Evolutionary conservation across 2,113 vertebrate species (phyloP).

Genomic region (Solea senegalensis): DNA sequence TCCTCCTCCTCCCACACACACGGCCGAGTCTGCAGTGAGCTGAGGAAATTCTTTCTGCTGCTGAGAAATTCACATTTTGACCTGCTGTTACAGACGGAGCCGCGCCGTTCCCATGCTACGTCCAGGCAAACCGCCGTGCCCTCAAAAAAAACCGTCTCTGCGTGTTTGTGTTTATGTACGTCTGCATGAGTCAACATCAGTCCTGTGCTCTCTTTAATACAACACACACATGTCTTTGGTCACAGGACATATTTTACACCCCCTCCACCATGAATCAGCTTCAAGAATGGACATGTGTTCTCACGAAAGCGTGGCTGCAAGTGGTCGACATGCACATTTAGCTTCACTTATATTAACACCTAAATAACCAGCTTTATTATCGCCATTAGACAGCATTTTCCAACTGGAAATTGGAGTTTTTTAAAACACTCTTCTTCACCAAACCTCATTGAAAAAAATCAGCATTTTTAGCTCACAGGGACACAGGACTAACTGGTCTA

Average conservation of each 20-base stretch:
- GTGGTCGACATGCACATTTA: too few relatives aligned
- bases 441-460: too few relatives aligned
- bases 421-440: too few relatives aligned
- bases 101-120: slow-evolving; percentile 58
- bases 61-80: slow-evolving; percentile 63
- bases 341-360: too few relatives aligned
- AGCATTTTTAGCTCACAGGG: too few relatives aligned
- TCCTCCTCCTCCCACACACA: slow-evolving; percentile 23
- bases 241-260: slow-evolving; percentile 2
- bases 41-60: slow-evolving; percentile 59
- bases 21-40: slow-evolving; percentile 18
- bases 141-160: neutral
- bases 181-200: slow-evolving; percentile 24
- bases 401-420: too few relatives aligned
- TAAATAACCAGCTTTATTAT: too few relatives aligned
- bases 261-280: too few relatives aligned
- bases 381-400: too few relatives aligned
- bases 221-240: slow-evolving; percentile 5
- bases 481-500: too few relatives aligned
- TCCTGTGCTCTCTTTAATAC: slow-evolving; percentile 9
- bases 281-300: too few relatives aligned
- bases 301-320: too few relatives aligned
- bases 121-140: slow-evolving; percentile 2
- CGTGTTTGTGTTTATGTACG: slow-evolving; percentile 48
- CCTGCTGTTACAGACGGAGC: slow-evolving; percentile 34